Evolutionary conservation across 2,797 vertebrate species (phyloP), one percentile per base, ranked within the genome.

Genomic region (Phalanger gymnotis): DNA sequence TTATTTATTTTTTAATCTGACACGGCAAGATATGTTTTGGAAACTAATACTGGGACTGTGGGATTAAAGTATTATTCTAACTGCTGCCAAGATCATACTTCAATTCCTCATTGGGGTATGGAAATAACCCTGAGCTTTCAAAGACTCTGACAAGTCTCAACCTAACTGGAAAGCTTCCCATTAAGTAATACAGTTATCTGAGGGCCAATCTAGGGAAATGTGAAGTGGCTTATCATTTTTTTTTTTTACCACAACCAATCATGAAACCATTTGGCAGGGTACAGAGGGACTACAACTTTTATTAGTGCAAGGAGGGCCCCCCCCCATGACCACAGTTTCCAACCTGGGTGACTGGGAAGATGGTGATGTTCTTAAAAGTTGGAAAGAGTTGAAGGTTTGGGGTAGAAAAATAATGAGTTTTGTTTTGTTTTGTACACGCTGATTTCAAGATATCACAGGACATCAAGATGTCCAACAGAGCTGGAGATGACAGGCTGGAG

Each of bases 21-120:
- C 19, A 66, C 1, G 54, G 58, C 89, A 94, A 94, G 34, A 5
- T 58, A 93, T 58, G 93, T 25, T 91, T 55, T 73, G 53, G 27
- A 97, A 95, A 40, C 30, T 53, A 92, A 40, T 97, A 96, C 89
- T 66, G 93, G n/a, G n/a, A n/a, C n/a, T 34, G 52, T 54, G 92
- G 95, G 28, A 57, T 19, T 40, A 0, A 40, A 81, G 22, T 27
- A n/a, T 81, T 81, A 81, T 47, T 81, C 22, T 47, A 81, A 40
- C 19, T 0, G 0, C 10, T 81, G 40, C 40, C n/a, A 81, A 81
- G 2, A 81, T 27, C 66, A 73, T 4, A 40, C 22, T 47, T 22
- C 40, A 47, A 27, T 81, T 81, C 40, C 73, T 47, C 73, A 27
- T 10, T 47, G 73, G 47, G 12, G 19, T 81, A 5, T 81, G 25